phyloP scores from a whole-genome alignment of 2,888 invertebrate species.

The Unio delphinus region DNA sequence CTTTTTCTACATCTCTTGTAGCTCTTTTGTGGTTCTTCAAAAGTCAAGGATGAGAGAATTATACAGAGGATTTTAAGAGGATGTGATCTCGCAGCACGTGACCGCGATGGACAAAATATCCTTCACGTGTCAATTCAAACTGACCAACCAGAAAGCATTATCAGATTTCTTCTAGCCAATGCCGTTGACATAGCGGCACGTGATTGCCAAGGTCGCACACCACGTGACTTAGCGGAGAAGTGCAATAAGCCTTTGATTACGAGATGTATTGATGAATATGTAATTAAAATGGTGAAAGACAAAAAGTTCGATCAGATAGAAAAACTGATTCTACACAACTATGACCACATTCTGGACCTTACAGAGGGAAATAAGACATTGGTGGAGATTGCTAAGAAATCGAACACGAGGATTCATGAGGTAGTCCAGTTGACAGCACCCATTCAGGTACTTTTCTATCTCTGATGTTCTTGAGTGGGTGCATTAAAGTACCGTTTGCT shows the following conservation, averaged over 20 bases:
- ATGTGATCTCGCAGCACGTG: slow-evolving; percentile 51
- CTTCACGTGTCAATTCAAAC: slow-evolving; percentile 51
- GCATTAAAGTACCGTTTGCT: no score
- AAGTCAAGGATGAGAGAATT: slow-evolving; percentile 51
- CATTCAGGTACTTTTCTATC: slow-evolving; percentile 53
- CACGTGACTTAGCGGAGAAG: slow-evolving; percentile 49
- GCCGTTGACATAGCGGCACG: slow-evolving; percentile 54
- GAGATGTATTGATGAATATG: slow-evolving; percentile 47
- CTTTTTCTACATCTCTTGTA: slow-evolving; percentile 19
- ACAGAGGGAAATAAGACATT: slow-evolving; percentile 47
- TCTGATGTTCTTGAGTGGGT: no score
- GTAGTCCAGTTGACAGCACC: slow-evolving; percentile 56
- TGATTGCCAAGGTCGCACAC: slow-evolving; percentile 52
- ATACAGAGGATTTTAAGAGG: slow-evolving; percentile 51
- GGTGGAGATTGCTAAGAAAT: slow-evolving; percentile 59
- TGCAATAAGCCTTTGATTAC: slow-evolving; percentile 37
- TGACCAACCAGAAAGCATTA: slow-evolving; percentile 40
- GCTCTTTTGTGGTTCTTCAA: slow-evolving; percentile 50
- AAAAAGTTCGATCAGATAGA: slow-evolving; percentile 56
- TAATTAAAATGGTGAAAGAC: slow-evolving; percentile 52
- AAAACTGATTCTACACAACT: slow-evolving; percentile 60
- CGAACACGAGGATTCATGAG: slow-evolving; percentile 53
- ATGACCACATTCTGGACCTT: slow-evolving; percentile 65
- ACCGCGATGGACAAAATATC: slow-evolving; percentile 54
- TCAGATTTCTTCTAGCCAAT: slow-evolving; percentile 33